Base-by-base conservation (phyloP, 1,140 invertebrate genomes). In the Musca vetustissima region DNA sequence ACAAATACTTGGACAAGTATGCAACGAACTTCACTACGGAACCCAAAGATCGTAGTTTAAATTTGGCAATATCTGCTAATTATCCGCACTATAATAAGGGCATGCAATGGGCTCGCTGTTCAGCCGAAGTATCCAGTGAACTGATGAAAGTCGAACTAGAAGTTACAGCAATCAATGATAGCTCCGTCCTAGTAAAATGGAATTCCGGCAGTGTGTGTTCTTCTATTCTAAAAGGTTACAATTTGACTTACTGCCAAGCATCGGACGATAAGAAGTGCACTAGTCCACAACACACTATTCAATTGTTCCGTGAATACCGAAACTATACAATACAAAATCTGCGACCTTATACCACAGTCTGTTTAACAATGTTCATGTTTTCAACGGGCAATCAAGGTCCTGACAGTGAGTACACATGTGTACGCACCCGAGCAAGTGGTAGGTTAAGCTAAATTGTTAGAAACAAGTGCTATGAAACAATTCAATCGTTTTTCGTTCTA, bases 41-140 rank as follows among this genome's bases (percentile, higher is more conserved):
- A 0, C 57, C 22, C n/a, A 21, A 66, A 36, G 55, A 68, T 8
- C 71, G 73, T n/a, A 70, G 69, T 0, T 43, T 78, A 19, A 73
- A 76, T 21, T 76, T 80, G 76, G 79, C 78, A 2, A 79, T 81
- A 1, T 80, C 79, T 24, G 79, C 79, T 6, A 81, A 81, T 65
- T 81, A 73, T 65, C 50, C 53, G 0, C 19, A 32, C 1, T 73
- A 68, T 11, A 81, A 76, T 69, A 73, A 74, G 4, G 79, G 79
- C 2, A 71, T 81, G 71, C 72, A 73, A n/a, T 81, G 79, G 79
- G 49, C 72, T 28, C 71, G 69, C n/a, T 81, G 79, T 61, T 75
- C 72, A 14, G 70, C 66, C 43, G 75, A 74, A 57, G 69, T 73
- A 19, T 71, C 65, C 19, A 76, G 74, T 59, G 74, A 77, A 36